Percentiles rank a stretch among this genome's conserved stretches.
Evolutionary conservation across 2,888 invertebrate genomes (phyloP).

Genomic region (Parochlus steinenii): DNA sequence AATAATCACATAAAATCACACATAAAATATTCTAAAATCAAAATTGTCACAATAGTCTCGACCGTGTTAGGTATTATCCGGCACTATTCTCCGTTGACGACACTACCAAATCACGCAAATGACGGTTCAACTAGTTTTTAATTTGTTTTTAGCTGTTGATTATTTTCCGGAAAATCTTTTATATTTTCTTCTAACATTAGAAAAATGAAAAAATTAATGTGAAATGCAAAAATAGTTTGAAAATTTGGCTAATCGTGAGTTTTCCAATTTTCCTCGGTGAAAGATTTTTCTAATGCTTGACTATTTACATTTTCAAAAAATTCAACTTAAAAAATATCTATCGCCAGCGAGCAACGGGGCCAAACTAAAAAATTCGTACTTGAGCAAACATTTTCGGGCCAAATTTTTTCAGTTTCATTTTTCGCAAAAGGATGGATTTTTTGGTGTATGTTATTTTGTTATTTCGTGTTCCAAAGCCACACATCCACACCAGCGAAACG

Average conservation of each 20-base stretch:
- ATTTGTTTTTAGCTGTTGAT: too few species aligned
- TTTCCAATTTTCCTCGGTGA: neutral
- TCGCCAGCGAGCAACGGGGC: conserved; percentile 14
- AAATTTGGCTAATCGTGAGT: neutral
- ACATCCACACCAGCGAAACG: too few species aligned
- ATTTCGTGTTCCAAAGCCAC: conserved; percentile 2
- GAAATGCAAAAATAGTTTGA: neutral
- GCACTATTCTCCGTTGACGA: too few species aligned
- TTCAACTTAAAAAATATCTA: too few species aligned
- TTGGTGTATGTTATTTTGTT: conserved; percentile 10
- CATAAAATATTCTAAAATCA: too few species aligned
- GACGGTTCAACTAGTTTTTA: too few species aligned
- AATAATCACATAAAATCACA: too few species aligned
- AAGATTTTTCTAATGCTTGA: neutral
- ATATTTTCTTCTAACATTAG: conserved; percentile 8
- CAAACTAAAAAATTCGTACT: conserved; percentile 13
- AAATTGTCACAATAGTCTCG: too few species aligned
- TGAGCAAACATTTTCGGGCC: conserved; percentile 8
- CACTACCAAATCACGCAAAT: too few species aligned
- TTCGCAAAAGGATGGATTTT: conserved; percentile 11
- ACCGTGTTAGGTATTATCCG: too few species aligned
- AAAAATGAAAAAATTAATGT: neutral
- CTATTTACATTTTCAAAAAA: too few species aligned
- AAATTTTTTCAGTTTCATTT: conserved; percentile 3
- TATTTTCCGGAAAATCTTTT: too few species aligned